phyloP scores from a whole-genome alignment of 2,797 vertebrate species.

The Podarcis lilfordi region DNA sequence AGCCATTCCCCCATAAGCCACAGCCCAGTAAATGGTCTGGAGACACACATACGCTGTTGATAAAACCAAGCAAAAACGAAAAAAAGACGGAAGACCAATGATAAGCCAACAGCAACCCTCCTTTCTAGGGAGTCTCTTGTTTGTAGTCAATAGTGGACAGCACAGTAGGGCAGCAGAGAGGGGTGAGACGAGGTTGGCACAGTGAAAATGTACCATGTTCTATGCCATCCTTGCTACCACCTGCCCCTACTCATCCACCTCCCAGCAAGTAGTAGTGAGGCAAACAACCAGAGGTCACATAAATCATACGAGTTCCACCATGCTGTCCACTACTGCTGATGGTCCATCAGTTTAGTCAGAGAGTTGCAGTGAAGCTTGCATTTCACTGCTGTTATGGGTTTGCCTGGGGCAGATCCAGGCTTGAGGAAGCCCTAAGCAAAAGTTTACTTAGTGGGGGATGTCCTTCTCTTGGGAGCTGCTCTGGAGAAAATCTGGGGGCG shows the following conservation, averaged over 20 bases:
- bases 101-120: neutral
- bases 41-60: neutral
- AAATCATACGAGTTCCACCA: no score
- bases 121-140: neutral
- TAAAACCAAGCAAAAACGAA: neutral
- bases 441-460: no score
- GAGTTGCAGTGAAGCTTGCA: neutral
- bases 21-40: neutral
- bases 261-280: no score
- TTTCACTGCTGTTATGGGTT: neutral
- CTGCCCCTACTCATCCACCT: no score
- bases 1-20: neutral
- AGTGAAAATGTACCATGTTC: no score
- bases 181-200: no score
- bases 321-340: no score
- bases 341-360: neutral
- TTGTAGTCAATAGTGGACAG: neutral
- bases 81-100: neutral
- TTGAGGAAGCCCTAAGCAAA: neutral
- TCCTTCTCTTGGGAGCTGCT: neutral
- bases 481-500: neutral
- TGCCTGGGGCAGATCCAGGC: neutral
- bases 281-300: no score
- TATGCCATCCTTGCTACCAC: no score
- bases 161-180: neutral